Evolutionary conservation across 1,140 invertebrate species (phyloP).

Genomic region (Brachionus calyciflorus): DNA sequence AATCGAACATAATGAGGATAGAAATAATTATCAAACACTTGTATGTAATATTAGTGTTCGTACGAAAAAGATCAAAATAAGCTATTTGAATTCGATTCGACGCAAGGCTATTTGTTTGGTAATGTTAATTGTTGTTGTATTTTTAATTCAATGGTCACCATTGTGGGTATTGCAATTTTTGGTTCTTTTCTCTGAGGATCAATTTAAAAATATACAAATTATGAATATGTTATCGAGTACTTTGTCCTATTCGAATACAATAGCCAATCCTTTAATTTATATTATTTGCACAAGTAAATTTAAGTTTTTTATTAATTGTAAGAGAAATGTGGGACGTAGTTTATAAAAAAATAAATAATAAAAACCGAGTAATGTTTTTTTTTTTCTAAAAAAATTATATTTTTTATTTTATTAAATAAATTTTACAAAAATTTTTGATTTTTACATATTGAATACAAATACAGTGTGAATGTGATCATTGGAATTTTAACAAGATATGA

Average conservation of each 20-base stretch:
- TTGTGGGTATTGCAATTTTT: slow-evolving; percentile 35
- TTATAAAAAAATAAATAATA: too few relatives aligned
- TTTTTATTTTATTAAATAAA: too few relatives aligned
- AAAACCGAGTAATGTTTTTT: too few relatives aligned
- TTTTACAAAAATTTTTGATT: too few relatives aligned
- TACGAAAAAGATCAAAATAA: slow-evolving; percentile 1
- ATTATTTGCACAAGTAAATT: slow-evolving; percentile 33
- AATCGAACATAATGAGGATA: neutral
- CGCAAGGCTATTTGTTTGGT: slow-evolving; percentile 34
- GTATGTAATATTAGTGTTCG: neutral
- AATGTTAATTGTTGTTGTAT: neutral
- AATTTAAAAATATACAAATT: slow-evolving; percentile 8
- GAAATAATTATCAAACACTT: neutral
- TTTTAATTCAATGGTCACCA: slow-evolving; percentile 39
- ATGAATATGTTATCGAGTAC: slow-evolving; percentile 14
- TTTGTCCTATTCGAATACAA: slow-evolving; percentile 41
- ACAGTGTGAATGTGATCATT: too few relatives aligned
- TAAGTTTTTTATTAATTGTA: neutral
- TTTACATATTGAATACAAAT: too few relatives aligned
- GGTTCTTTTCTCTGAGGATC: neutral
- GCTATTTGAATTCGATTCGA: neutral
- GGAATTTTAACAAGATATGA: too few relatives aligned
- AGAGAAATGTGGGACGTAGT: neutral
- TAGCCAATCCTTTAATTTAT: slow-evolving; percentile 32
- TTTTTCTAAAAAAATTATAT: too few relatives aligned